Evolutionary conservation across 2,888 invertebrate genomes (phyloP), one percentile per base, ranked within the genome.

Genomic region (Drosophila nr. perissopoda): DNA sequence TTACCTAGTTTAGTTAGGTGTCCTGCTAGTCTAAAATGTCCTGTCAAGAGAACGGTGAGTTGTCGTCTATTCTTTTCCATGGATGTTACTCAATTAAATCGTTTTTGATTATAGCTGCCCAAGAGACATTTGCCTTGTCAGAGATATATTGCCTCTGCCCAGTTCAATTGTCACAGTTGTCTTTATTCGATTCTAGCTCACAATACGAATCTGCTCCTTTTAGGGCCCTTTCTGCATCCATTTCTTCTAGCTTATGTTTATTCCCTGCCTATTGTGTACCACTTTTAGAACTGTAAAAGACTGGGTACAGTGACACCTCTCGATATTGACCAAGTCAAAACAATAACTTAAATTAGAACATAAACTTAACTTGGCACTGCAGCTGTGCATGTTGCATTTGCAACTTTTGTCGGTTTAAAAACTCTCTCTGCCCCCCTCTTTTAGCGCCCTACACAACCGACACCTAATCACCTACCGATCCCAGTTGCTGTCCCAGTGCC

Each of bases 401-500:
- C 27, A 18, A 27, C 16, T 27, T 4, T 48, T 48, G 7, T 10
- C 3, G 7, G 11, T 11, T 11, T 13, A 34, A 13, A 34, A 34
- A 34, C 34, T 4, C 34, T 13, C 4, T 34, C 34, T 13, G 0
- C 1, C 2, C 16, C 8, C 1, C n/a, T 38, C 5, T 7, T 8
- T 29, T 13, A 42, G 2, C 1, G 11, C 7, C 1, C 1, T 11
- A 2, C 4, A 18, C 13, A 21, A 13, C 7, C 21, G 7, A 42
- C 25, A 0, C 0, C 4, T 33, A 36, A 27, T 31, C 25, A 52
- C 84, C 38, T 93, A 98, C 98, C 79, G 98, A 98, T 70, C 96
- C 96, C 73, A 97, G 95, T 89, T 98, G 98, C 91, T 99, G 99
- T 1, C 98, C 99, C 36, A 99, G 94, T 0, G 97, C 95, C 0